Base-by-base conservation (phyloP, 1,140 invertebrate genomes). In the Calephelis virginiensis region DNA sequence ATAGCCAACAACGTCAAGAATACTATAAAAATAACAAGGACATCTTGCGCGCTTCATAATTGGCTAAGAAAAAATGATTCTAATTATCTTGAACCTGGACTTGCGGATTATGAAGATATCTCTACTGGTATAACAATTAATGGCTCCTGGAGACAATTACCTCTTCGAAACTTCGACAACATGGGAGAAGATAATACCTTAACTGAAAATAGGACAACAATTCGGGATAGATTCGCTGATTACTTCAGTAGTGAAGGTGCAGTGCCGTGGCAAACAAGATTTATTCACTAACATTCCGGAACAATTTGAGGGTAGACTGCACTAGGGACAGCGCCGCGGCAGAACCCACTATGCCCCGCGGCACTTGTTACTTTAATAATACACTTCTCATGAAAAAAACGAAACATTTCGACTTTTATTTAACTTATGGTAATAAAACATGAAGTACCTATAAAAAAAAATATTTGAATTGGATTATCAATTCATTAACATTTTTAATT, bases 71-170 rank as follows among this genome's bases (percentile, higher is more conserved):
- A n/a, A n/a, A 48, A 11, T n/a, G n/a, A 49, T 64, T 28, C 63
- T 17, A 64, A 53, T 49, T 53, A 64, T 50, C 13, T 64, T 9
- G 0, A 64, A 64, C 63, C 63, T 64, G 63, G 63, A 64, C 47
- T 64, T 49, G 63, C 6, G 14, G 63, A 50, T 64, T 64, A 53
- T 64, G 46, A 64, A 28, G 63, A 49, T 28, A 64, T 64, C 28
- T 64, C 63, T 64, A 64, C 63, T 63, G 62, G 62, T 47, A 63
- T 48, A 48, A 63, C 45, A 63, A 63, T 17, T 47, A 8, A 17
- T 37, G 43, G 61, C 46, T 17, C 17, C 17, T 17, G 17, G 17
- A 17, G 17, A 17, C 17, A 17, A 17, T 0, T 17, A 17, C 17
- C 17, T 17, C 17, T 17, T 17, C 17, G 17, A 17, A 17, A 17